Conservation (phyloP, 2,113 vertebrate species). For the Ornithorhynchus anatinus region DNA sequence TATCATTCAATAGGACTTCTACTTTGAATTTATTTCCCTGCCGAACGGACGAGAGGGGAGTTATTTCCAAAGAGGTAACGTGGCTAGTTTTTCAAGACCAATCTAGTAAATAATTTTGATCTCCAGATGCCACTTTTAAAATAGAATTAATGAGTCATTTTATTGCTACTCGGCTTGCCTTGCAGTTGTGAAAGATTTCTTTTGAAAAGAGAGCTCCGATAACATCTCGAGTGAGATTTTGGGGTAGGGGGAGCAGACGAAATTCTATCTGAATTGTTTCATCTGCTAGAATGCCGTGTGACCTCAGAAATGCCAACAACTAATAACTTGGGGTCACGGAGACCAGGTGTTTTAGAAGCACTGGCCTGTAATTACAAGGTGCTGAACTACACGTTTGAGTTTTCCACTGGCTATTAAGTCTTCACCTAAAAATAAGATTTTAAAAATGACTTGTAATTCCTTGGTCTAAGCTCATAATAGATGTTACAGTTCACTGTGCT, state of each 20-base stretch:
- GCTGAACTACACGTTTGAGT: not conserved
- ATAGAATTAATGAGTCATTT: accelerated
- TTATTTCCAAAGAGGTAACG: no score
- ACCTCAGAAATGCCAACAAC: not conserved
- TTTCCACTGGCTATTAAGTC: not conserved
- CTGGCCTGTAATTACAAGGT: not conserved
- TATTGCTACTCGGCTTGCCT: accelerated
- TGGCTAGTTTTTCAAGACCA: no score
- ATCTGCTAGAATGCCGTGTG: not conserved
- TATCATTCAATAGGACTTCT: no score
- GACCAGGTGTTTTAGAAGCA: not conserved
- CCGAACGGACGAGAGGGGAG: no score
- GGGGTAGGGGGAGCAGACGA: not conserved
- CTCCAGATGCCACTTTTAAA: accelerated
- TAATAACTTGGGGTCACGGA: not conserved
- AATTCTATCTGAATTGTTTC: not conserved
- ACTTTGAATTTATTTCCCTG: no score
- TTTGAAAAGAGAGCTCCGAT: not conserved
- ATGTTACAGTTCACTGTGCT: not conserved
- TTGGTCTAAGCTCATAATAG: not conserved
- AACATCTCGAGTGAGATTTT: not conserved
- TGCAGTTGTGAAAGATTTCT: accelerated
- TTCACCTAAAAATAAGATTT: not conserved
- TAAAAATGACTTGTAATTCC: not conserved
- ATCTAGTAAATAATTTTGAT: no score